phyloP scores from a whole-genome alignment of 2,113 vertebrate species.

The Hippocampus comes region DNA sequence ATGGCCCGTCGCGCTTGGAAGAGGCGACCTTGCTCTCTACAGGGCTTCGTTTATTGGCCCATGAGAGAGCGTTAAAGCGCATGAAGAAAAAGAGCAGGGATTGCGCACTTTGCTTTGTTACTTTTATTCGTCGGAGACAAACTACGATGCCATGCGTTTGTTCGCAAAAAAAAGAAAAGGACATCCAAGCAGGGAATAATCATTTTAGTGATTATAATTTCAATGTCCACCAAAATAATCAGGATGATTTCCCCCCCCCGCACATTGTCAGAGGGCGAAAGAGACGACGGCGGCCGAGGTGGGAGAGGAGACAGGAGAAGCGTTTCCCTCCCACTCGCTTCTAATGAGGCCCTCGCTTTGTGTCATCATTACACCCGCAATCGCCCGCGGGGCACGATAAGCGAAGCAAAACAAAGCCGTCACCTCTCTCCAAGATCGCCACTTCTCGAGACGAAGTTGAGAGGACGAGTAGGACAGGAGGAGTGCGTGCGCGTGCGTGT shows the following conservation, averaged over 20 bases:
- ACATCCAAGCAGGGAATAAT: no score
- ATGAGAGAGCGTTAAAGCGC: no score
- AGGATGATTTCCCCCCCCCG: no score
- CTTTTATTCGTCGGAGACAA: no score
- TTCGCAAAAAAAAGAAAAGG: no score
- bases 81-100: no score
- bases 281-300: neutral
- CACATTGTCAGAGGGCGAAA: constrained; percentile 1
- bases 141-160: no score
- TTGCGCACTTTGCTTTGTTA: no score
- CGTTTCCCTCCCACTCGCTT: constrained; percentile 12
- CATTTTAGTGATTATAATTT: no score
- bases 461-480: constrained; percentile 5
- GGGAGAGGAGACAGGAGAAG: constrained; percentile 15
- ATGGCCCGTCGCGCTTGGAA: neutral
- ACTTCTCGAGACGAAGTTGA: constrained; percentile 14
- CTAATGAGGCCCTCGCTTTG: neutral
- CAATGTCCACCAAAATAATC: no score
- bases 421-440: neutral
- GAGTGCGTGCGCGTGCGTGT: neutral
- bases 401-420: constrained; percentile 27
- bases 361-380: constrained; percentile 24
- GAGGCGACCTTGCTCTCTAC: constrained; percentile 19
- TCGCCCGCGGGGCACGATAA: constrained; percentile 21
- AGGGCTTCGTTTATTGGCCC: neutral